phyloP scores from a whole-genome alignment of 2,888 invertebrate species.

The Ypsolopha sequella region DNA sequence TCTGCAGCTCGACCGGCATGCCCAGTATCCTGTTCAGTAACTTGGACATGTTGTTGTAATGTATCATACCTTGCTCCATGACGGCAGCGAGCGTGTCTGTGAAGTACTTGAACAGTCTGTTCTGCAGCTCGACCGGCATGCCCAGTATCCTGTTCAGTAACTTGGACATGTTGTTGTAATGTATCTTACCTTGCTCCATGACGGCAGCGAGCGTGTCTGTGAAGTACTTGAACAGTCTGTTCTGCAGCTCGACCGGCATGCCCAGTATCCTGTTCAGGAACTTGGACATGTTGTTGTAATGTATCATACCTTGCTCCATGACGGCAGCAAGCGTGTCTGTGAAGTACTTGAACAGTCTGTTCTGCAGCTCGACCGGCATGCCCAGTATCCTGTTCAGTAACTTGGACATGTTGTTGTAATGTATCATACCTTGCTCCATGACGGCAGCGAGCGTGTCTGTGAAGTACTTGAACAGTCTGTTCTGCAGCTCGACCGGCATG shows the following conservation, averaged over 20 bases:
- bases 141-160: conserved; percentile 98
- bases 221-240: conserved; percentile 97
- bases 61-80: conserved; percentile 85
- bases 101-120: conserved; percentile 97
- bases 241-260: conserved; percentile 97
- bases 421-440: no score
- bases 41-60: conserved; percentile 94
- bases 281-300: conserved; percentile 88
- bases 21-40: conserved; percentile 98
- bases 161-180: conserved; percentile 94
- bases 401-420: no score
- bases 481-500: conserved; percentile 97
- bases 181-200: conserved; percentile 85
- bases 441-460: no score
- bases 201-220: conserved; percentile 94
- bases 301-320: no score
- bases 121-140: conserved; percentile 97
- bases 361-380: no score
- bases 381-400: no score
- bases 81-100: conserved; percentile 94
- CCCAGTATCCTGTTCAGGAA: conserved; percentile 98
- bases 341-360: no score
- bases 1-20: conserved; percentile 97
- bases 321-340: no score
- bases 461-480: conserved; percentile 97